phyloP scores from a whole-genome alignment of 2,113 vertebrate species.

The Pedionomus torquatus region DNA sequence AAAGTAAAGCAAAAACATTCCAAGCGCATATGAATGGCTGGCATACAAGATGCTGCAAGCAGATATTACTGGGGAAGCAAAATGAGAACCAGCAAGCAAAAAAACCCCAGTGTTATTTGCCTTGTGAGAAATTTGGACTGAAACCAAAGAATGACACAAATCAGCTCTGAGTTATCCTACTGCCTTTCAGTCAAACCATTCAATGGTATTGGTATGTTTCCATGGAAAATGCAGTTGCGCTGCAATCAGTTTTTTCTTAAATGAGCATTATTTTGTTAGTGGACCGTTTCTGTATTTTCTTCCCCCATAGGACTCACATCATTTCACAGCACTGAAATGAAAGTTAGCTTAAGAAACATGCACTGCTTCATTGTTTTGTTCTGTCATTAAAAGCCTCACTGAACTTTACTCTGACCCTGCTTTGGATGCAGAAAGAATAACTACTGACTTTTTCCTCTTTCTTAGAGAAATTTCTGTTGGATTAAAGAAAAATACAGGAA shows the following conservation, averaged over 20 bases:
- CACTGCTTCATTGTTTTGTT: background rate
- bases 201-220: background rate
- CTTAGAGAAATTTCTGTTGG: background rate
- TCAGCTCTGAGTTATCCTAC: background rate
- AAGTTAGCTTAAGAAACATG: rapidly evolving
- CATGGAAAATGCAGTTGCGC: background rate
- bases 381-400: background rate
- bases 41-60: background rate
- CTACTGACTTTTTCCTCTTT: background rate
- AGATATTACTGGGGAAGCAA: background rate
- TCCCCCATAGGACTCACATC: background rate
- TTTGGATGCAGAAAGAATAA: background rate
- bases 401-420: background rate
- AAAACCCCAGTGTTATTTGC: background rate
- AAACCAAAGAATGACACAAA: background rate
- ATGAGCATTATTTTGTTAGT: background rate
- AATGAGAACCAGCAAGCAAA: background rate
- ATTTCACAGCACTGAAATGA: background rate
- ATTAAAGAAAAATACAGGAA: background rate
- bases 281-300: background rate
- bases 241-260: background rate
- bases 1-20: background rate
- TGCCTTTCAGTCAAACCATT: background rate
- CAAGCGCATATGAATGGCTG: background rate
- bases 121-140: background rate